phyloP scores from a whole-genome alignment of 64 coral and sea anemone genomes.

The Dendrophyllia cribrosa region DNA sequence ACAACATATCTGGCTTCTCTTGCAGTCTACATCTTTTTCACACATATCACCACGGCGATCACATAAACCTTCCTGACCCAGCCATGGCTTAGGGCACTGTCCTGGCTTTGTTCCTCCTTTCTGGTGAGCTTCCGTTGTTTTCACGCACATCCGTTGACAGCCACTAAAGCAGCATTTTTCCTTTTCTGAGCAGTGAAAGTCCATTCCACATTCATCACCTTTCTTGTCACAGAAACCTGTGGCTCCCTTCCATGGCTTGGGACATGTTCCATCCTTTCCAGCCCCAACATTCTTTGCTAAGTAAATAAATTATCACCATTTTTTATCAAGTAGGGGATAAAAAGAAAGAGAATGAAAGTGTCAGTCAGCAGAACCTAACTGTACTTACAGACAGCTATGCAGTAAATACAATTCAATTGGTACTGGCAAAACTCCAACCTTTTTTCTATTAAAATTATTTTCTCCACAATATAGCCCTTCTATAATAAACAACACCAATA shows the following conservation, averaged over 20 bases:
- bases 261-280: constrained; percentile 40
- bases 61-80: constrained; percentile 32
- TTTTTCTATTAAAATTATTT: too few relatives aligned
- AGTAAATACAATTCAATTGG: too few relatives aligned
- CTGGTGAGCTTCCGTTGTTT: constrained; percentile 25
- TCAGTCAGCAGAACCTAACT: too few relatives aligned
- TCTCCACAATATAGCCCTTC: too few relatives aligned
- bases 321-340: too few relatives aligned
- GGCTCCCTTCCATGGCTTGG: constrained; percentile 39
- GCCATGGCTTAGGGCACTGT: constrained; percentile 38
- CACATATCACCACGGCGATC: constrained; percentile 68
- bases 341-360: too few relatives aligned
- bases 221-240: constrained; percentile 71
- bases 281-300: not conserved
- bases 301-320: not conserved
- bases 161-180: constrained; percentile 75
- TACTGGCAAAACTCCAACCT: too few relatives aligned
- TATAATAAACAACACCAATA: too few relatives aligned
- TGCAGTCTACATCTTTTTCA: not conserved
- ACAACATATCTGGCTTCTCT: constrained; percentile 32
- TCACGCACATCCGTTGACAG: constrained; percentile 62
- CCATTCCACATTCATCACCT: constrained; percentile 62
- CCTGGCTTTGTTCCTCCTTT: constrained; percentile 34
- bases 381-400: too few relatives aligned
- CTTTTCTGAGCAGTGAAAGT: constrained; percentile 55